These are phyloP conservation scores for Drosophila algonquin DNA, from an alignment of 2,888 invertebrate species.

Conservation along the genomic window DNA sequence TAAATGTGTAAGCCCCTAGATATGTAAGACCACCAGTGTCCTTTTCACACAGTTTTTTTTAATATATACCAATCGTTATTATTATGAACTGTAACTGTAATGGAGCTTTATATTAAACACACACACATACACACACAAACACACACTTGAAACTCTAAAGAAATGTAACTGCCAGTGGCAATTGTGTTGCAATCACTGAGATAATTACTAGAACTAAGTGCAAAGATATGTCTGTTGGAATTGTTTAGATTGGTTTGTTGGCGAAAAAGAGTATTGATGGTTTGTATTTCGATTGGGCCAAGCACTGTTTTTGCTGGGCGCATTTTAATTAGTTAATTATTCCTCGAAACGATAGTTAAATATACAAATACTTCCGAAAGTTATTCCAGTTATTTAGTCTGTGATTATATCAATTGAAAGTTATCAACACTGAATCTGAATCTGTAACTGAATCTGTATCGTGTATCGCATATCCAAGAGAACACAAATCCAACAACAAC, in stretches of 20 bases:
- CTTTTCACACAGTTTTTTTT: conserved; percentile 56
- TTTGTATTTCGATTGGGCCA: conserved; percentile 9
- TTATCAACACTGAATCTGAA: conserved; percentile 50
- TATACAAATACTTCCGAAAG: conserved; percentile 62
- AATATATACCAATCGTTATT: conserved; percentile 38
- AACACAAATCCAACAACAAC: conserved; percentile 52
- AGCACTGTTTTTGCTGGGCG: conserved; percentile 22
- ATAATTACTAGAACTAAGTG: conserved; percentile 22
- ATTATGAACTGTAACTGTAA: conserved; percentile 29
- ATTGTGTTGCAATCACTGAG: conserved; percentile 40
- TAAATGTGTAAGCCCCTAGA: conserved; percentile 24
- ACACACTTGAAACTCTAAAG: conserved; percentile 37
- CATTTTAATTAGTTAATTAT: conserved; percentile 70
- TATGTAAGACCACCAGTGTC: conserved; percentile 69
- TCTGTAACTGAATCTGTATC: conserved; percentile 50
- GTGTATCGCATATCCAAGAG: conserved; percentile 37
- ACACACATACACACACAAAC: neutral
- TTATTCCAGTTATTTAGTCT: conserved; percentile 75
- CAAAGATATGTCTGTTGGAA: conserved; percentile 36
- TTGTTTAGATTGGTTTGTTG: conserved; percentile 45
- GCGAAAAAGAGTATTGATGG: neutral
- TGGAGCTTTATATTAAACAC: conserved; percentile 67
- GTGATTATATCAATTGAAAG: conserved; percentile 70
- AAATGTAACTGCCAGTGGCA: conserved; percentile 61
- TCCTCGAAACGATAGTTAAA: conserved; percentile 34